Conservation (phyloP, 2,113 vertebrate species). For the Mesocricetus auratus region DNA sequence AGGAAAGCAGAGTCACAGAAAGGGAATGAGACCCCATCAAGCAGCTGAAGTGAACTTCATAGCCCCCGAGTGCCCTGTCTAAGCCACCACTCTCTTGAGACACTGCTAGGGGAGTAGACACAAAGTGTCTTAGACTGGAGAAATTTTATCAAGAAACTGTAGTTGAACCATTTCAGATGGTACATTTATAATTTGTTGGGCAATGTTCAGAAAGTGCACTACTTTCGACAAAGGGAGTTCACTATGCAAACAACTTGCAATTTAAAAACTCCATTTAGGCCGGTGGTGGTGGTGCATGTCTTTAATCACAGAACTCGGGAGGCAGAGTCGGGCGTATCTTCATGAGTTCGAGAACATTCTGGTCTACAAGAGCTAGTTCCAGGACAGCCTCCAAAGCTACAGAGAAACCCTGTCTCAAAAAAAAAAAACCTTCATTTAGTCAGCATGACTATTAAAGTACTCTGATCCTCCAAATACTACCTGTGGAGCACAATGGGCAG, state of each 20-base stretch:
- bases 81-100: not conserved
- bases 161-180: slow-evolving; percentile 25
- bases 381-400: too few species aligned
- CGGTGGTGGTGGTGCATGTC: too few species aligned
- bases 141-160: slow-evolving; percentile 31
- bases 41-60: not conserved
- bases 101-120: not conserved
- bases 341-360: too few species aligned
- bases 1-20: not conserved
- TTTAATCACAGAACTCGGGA: too few species aligned
- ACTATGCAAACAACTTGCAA: not conserved
- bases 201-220: not conserved
- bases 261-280: slow-evolving; percentile 46
- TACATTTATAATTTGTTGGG: slow-evolving; percentile 11
- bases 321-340: too few species aligned
- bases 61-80: not conserved
- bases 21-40: not conserved
- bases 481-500: not conserved
- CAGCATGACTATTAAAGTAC: not conserved
- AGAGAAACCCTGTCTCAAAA: too few species aligned
- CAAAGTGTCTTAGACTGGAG: not conserved
- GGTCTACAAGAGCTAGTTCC: too few species aligned
- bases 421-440: slow-evolving; percentile 23
- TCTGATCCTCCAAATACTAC: not conserved
- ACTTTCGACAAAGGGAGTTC: slow-evolving; percentile 7